Evolutionary conservation across 2,113 vertebrate genomes (phyloP), one percentile per base, ranked within the genome.

Genomic region (Oreamnos americanus): DNA sequence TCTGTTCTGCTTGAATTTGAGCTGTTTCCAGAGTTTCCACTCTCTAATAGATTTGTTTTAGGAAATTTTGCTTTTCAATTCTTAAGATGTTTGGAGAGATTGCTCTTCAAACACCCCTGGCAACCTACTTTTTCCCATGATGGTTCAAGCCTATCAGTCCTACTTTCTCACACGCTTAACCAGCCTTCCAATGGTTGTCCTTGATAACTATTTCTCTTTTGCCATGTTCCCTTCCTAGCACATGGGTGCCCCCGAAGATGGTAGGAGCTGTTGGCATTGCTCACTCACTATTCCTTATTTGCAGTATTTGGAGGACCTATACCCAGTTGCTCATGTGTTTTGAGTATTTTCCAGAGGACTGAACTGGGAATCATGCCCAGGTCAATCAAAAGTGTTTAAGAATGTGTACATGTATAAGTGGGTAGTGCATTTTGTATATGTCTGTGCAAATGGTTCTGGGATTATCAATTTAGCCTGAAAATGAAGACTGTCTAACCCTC

Each of bases 21-120:
- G 79, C n/a, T 86, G 47, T n/a, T 90, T 94, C 55, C 43, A 92
- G 71, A 96, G 84, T 30, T 78, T 78, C 16, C 5, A 19, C 17
- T 64, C 3, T 74, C 21, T n/a, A 49, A 78, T 45, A 53, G 55
- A 43, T 58, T 39, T 43, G 53, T 30, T 94, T 33, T 57, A 83
- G 49, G 45, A 90, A 47, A 64, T n/a, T 62, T 90, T 57, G 21
- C 16, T 28, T 95, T 95, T 64, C 39, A 51, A 58, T 67, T 79
- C 51, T 78, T 58, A 60, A 92, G 53, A 39, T 90, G 17, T 87
- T 83, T 86, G 39, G 30, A 30, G 33, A 60, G 14, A 28, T 23
- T 74, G 87, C 6, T 28, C 21, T 85, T 62, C n/a, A 33, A 57
- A 26, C 12, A 23, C 7, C 13, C 23, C 30, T 7, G 36, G 47